phyloP scores from a whole-genome alignment of 2,797 vertebrate genomes.

The Scomberomorus guttatus region DNA sequence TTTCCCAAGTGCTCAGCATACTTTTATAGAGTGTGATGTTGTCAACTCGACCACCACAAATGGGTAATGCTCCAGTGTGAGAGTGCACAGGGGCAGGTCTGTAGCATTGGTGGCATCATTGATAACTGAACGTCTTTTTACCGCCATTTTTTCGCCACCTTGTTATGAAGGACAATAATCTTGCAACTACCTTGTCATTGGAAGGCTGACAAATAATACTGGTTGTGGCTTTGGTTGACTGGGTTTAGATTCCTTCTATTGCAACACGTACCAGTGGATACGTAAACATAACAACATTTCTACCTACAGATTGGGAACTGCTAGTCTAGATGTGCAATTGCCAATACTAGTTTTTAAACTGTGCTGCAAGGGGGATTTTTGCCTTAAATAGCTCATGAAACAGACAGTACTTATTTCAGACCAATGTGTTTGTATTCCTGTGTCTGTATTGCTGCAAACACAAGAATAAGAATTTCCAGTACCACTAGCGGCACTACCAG shows the following conservation, averaged over 20 bases:
- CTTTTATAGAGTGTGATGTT: conserved; percentile 52
- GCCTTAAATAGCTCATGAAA: conserved; percentile 12
- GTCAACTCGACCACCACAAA: conserved; percentile 19
- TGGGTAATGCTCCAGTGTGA: conserved; percentile 4
- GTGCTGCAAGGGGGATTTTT: conserved; percentile 2
- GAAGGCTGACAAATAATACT: conserved; percentile 7
- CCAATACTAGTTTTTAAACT: not conserved
- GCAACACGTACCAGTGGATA: not conserved
- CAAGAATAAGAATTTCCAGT: not conserved
- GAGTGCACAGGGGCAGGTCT: conserved; percentile 16
- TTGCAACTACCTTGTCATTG: conserved; percentile 1
- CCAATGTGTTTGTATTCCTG: not conserved
- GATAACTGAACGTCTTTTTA: conserved; percentile 7
- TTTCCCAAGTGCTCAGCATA: conserved; percentile 48
- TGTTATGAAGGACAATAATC: not conserved
- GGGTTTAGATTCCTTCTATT: not conserved
- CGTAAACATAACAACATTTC: not conserved
- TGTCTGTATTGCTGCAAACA: not conserved
- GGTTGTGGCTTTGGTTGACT: conserved; percentile 21
- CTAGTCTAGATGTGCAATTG: not conserved
- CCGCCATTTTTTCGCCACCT: not conserved
- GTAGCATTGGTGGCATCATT: not conserved
- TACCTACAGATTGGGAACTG: not conserved
- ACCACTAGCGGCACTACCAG: not conserved
- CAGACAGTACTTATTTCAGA: not conserved